Evolutionary conservation across 1,140 invertebrate species (phyloP), one percentile per base, ranked within the genome.

Genomic region (Adoxophyes honmai): DNA sequence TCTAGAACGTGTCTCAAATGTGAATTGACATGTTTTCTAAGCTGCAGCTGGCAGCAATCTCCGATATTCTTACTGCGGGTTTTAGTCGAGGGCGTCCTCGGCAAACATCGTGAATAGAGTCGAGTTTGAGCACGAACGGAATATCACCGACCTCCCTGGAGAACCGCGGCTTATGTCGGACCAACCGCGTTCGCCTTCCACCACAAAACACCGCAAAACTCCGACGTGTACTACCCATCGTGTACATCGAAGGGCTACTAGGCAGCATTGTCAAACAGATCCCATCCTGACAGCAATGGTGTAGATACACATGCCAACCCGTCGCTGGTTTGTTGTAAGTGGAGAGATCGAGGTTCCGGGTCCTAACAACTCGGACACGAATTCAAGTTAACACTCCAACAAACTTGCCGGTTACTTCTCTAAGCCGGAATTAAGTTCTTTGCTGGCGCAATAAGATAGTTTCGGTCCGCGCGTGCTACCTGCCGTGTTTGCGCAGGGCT

Each of bases 311-410:
- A 13, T 13, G 36, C 1, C 0, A 13, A 5, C 6, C 2, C 21
- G 21, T 28, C 21, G 21, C 21, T 3, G 21, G 21, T 28, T 3
- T 6, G 21, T 6, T 16, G 39, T 15, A 21, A 21, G 11, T 1
- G 15, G 21, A 28, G 2, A n/a, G 1, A 13, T 21, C 16, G 21
- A 28, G 42, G 21, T 48, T 18, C n/a, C 42, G 11, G 21, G 42
- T 48, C 10, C 21, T 48, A 48, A 48, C 42, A 48, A 28, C 16
- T 48, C 42, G 42, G 42, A 48, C 42, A 48, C 42, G 42, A 48
- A 28, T 18, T 48, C 18, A 21, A 48, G 42, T 48, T 48, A 48
- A 48, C 42, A 48, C 42, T 48, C 18, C 13, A 48, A 28, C 42
- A 48, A 28, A 28, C 18, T 28, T n/a, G n/a, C 34, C n/a, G n/a